phyloP scores from a whole-genome alignment of 2,797 vertebrate genomes.

The Philypnodon macrostomus region DNA sequence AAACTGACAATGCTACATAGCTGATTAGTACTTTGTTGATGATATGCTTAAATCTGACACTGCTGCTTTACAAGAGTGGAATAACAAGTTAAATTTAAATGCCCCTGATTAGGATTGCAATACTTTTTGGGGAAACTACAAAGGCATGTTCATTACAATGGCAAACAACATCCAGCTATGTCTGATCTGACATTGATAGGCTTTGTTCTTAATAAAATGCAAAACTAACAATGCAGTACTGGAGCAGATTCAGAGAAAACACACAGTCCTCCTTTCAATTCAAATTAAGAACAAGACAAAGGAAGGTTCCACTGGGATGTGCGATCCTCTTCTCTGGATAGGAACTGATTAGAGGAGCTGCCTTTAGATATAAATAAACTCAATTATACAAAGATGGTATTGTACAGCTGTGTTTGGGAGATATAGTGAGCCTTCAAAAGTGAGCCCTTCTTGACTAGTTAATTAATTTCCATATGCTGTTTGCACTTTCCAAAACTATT shows the following conservation, averaged over 20 bases:
- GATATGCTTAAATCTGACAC: conserved; percentile 19
- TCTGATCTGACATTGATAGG: conserved; percentile 70
- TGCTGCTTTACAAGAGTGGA: conserved; percentile 36
- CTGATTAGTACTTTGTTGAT: too few species aligned
- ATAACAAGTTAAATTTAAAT: conserved; percentile 64
- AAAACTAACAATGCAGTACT: conserved; percentile 64
- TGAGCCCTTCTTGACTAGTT: neutral
- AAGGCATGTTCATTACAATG: conserved; percentile 70
- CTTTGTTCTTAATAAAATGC: conserved; percentile 81
- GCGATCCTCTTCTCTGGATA: conserved; percentile 62
- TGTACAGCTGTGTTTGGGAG: conserved; percentile 40
- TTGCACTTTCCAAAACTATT: neutral
- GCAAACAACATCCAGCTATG: conserved; percentile 67
- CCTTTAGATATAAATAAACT: conserved; percentile 64
- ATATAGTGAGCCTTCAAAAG: conserved; percentile 49
- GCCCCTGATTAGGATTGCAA: conserved; percentile 70
- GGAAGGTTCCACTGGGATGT: conserved; percentile 70
- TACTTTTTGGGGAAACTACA: conserved; percentile 70
- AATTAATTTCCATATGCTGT: neutral
- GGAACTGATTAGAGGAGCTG: conserved; percentile 52
- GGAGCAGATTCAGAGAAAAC: conserved; percentile 62
- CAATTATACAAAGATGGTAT: conserved; percentile 52
- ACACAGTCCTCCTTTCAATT: conserved; percentile 63
- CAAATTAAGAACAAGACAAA: conserved; percentile 67
- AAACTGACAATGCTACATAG: neutral